Evolutionary conservation across 2,797 vertebrate genomes (phyloP), one percentile per base, ranked within the genome.

Genomic region (Varecia variegata): DNA sequence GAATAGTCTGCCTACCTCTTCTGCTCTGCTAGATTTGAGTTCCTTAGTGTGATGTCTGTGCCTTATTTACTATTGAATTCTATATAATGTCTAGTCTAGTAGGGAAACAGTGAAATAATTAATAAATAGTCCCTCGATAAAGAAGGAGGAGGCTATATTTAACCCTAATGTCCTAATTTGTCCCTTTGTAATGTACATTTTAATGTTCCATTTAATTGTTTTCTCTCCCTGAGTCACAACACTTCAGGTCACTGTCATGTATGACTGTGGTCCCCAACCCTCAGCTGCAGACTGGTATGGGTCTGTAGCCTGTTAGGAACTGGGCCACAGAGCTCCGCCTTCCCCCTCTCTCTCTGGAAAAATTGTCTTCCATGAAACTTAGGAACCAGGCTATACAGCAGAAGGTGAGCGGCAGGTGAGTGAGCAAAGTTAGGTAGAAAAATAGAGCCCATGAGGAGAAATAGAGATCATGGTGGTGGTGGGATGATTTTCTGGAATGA

Each of bases 231-330:
- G 52, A 40, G 76, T 83, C 54, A 45, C 35, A 71, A 30, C 7
- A 25, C 20, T 38, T 58, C 18, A 74, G 32, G 54, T 23, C 65
- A 84, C 30, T 40, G 40, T 67, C 35, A 56, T 1, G 7, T 60
- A 43, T 77, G 38, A 8, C 21, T 56, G 54, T 56, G 21, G 54
- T 56, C 54, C 21, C 54, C 54, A 56, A 56, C 21, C 54, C 21
- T 8, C 54, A 56, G 54, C 54, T 3, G 0, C 54, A 56, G 54
- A 23, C 21, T 23, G 54, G 54, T 56, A 23, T 8, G 1, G 0
- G 54, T 56, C 54, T 23, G 54, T 56, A 56, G 54, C 54, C 21
- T 56, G 54, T 23, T 56, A 56, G 21, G 54, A 56, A 56, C 21
- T 56, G 54, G 54, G 54, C 54, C 54, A 56, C 54, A 56, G 54